Conservation (phyloP, 1,140 invertebrate species). For the Drosophila erecta region DNA sequence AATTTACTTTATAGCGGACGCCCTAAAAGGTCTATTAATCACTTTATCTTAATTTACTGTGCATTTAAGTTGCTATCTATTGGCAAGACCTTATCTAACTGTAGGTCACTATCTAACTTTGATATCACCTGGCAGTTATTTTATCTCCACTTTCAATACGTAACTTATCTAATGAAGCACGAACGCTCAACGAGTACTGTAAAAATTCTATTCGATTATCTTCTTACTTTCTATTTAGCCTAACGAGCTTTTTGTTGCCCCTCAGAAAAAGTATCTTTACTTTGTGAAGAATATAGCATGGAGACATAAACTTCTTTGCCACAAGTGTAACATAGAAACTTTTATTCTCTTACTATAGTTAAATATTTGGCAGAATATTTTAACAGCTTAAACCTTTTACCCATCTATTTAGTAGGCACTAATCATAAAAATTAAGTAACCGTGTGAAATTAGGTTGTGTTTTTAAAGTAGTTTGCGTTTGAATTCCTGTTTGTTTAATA, state of each 20-base stretch:
- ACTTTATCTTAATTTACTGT: slow-evolving; percentile 9
- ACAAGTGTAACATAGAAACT: too few relatives aligned
- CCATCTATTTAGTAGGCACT: not conserved
- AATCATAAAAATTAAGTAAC: too few relatives aligned
- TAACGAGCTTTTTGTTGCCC: slow-evolving; percentile 60
- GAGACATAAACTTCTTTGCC: too few relatives aligned
- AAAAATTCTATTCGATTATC: slow-evolving; percentile 66
- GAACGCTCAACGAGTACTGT: not conserved
- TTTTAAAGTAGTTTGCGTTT: not conserved
- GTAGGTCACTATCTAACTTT: slow-evolving; percentile 17
- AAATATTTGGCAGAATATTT: too few relatives aligned
- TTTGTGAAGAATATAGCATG: not conserved
- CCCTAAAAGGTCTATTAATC: slow-evolving; percentile 22
- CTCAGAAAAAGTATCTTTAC: not conserved
- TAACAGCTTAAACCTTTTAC: too few relatives aligned
- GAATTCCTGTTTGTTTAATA: not conserved
- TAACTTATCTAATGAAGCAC: slow-evolving; percentile 21
- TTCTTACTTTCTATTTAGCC: slow-evolving; percentile 57
- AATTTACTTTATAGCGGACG: too few relatives aligned
- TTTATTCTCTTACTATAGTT: too few relatives aligned
- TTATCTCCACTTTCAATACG: slow-evolving; percentile 36
- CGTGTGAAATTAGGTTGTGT: not conserved
- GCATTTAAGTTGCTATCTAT: slow-evolving; percentile 21
- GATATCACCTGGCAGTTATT: slow-evolving; percentile 13
- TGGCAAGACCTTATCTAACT: slow-evolving; percentile 7